A percentile compares a stretch with the other conserved stretches of the same genome.
phyloP scores from a whole-genome alignment of 2,113 vertebrate species.

The Larimichthys polyactis region DNA sequence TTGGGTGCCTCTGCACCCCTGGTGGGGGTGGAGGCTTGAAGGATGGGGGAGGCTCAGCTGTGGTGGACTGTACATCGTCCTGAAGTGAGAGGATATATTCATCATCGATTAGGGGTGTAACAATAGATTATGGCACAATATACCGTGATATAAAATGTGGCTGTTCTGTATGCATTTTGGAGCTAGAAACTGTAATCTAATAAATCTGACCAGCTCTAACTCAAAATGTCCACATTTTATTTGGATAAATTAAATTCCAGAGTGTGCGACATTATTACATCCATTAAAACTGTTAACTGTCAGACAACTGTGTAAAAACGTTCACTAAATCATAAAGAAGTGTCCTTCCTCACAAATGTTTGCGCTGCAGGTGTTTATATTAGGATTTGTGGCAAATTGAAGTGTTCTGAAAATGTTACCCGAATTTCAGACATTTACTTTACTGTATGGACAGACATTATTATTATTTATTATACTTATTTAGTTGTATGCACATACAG shows the following conservation, averaged over 20 bases:
- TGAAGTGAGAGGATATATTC: constrained; percentile 83
- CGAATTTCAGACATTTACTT: not conserved
- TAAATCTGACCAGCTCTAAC: not conserved
- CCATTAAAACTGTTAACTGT: not conserved
- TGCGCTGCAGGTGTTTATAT: not conserved
- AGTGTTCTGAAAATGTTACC: not conserved
- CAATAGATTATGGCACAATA: not conserved
- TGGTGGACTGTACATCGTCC: constrained; percentile 89
- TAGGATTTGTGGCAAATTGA: not conserved
- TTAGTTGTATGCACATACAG: not conserved
- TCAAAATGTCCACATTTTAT: not conserved
- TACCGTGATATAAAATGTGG: not conserved
- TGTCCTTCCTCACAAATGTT: not conserved
- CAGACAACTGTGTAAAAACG: not conserved
- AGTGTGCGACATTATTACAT: not conserved
- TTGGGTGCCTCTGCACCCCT: constrained; percentile 71
- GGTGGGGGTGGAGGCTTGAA: constrained; percentile 89
- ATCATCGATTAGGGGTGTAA: constrained; percentile 50
- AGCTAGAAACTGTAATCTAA: not conserved
- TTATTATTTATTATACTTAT: too few relatives aligned
- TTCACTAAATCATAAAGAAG: not conserved
- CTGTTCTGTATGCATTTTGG: not conserved
- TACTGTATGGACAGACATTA: not conserved
- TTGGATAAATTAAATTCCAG: constrained; percentile 1
- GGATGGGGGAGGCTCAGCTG: constrained; percentile 87